Conservation (phyloP, 1,140 invertebrate species). For the Papilio polytes region DNA sequence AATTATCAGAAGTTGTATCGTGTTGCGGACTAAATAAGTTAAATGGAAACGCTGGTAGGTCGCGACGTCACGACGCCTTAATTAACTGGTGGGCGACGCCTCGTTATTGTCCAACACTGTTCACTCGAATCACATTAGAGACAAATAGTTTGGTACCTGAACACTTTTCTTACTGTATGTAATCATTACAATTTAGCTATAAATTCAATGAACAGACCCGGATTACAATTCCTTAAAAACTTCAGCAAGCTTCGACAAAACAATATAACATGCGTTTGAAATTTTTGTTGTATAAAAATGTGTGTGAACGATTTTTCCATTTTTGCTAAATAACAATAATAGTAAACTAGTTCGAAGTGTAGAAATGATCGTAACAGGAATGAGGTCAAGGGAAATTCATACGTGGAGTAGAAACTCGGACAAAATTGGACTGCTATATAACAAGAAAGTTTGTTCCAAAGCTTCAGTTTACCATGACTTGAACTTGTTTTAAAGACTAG, state of each 20-base stretch:
- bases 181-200: too few species aligned
- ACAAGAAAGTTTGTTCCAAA: not conserved
- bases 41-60: not conserved
- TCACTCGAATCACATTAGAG: not conserved
- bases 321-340: not conserved
- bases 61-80: conserved; percentile 37
- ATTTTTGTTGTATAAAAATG: not conserved
- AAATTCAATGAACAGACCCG: too few species aligned
- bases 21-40: not conserved
- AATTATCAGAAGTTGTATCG: not conserved
- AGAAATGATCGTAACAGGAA: not conserved
- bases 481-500: not conserved
- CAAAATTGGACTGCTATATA: conserved; percentile 27
- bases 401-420: not conserved
- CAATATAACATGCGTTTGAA: too few species aligned
- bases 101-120: not conserved
- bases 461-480: not conserved
- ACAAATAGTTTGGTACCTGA: too few species aligned
- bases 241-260: too few species aligned
- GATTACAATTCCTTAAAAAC: too few species aligned
- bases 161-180: too few species aligned
- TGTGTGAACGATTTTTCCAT: not conserved
- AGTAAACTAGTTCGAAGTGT: not conserved
- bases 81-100: conserved; percentile 41
- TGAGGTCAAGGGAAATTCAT: conserved; percentile 5